Percentiles rank a stretch among this genome's conserved stretches.
Conservation (phyloP, 2,113 vertebrate species). For the Orthonyx spaldingii region DNA sequence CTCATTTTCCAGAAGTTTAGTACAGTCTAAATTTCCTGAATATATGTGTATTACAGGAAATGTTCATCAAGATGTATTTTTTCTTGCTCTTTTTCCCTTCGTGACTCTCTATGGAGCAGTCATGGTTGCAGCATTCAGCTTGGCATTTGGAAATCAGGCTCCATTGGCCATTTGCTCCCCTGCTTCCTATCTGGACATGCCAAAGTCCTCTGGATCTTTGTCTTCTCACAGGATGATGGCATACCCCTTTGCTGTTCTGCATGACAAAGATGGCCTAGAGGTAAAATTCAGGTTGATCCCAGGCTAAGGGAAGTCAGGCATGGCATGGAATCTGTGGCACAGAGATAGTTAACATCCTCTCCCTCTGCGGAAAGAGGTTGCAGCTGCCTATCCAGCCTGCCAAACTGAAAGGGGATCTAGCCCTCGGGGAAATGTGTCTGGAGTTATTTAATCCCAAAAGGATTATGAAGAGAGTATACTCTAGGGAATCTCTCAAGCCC, state of each 20-base stretch:
- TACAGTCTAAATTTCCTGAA: not conserved
- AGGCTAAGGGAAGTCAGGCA: not conserved
- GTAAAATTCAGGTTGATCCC: not conserved
- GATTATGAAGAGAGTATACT: conserved; percentile 26
- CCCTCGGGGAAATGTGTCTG: conserved; percentile 40
- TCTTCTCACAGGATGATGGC: not conserved
- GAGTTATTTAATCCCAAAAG: conserved; percentile 67
- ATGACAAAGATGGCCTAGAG: rapidly evolving
- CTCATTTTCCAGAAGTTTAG: not conserved
- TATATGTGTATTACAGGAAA: not conserved
- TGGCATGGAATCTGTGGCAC: not conserved
- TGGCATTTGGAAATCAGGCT: not conserved
- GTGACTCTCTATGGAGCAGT: not conserved
- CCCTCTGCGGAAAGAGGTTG: not conserved
- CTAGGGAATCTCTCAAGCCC: conserved; percentile 40
- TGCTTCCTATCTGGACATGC: not conserved
- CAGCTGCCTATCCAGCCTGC: conserved; percentile 59
- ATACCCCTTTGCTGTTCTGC: not conserved
- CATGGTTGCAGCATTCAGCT: not conserved
- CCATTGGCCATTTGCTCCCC: not conserved
- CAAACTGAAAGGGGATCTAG: conserved; percentile 64
- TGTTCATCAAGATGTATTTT: not conserved
- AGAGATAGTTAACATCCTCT: conserved; percentile 45
- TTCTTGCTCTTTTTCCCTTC: not conserved
- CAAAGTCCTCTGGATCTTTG: not conserved